Percentiles rank a stretch among this genome's conserved stretches.
Conservation (phyloP, 1,140 invertebrate species). For the Mycetomoellerius zeteki region DNA sequence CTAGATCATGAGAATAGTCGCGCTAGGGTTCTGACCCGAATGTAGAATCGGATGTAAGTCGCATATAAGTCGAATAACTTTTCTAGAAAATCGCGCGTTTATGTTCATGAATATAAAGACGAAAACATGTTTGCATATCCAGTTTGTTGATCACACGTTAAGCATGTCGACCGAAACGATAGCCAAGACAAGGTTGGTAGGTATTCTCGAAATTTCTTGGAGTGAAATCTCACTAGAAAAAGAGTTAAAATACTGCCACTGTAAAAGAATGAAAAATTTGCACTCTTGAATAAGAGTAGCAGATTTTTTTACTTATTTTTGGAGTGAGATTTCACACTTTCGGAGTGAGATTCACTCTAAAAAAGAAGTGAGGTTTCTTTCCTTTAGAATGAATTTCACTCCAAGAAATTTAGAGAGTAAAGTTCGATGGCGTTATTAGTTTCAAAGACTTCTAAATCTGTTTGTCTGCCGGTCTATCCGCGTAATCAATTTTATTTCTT, state of each 20-base stretch:
- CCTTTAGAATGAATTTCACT: no score
- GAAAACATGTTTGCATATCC: neutral
- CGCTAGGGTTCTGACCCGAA: conserved; percentile 3
- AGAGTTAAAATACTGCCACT: no score
- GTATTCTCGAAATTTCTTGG: no score
- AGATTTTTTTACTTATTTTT: no score
- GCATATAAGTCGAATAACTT: conserved; percentile 14
- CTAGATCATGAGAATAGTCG: neutral
- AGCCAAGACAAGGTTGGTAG: neutral
- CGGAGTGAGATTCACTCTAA: no score
- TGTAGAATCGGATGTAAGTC: conserved; percentile 2
- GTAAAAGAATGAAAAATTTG: no score
- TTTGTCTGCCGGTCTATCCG: neutral
- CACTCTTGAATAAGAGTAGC: no score
- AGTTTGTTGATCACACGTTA: neutral
- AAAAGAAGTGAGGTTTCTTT: no score
- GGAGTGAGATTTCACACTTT: no score
- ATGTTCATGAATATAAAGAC: neutral
- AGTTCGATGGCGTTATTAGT: no score
- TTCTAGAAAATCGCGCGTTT: conserved; percentile 15
- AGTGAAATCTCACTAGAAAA: no score
- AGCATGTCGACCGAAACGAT: neutral
- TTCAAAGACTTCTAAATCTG: conserved; percentile 18
- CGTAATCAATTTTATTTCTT: neutral
- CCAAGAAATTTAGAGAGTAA: no score